A percentile compares a stretch with the other conserved stretches of the same genome.
Evolutionary conservation across 2,888 invertebrate genomes (phyloP).

Genomic region (Epistrophe eligans): DNA sequence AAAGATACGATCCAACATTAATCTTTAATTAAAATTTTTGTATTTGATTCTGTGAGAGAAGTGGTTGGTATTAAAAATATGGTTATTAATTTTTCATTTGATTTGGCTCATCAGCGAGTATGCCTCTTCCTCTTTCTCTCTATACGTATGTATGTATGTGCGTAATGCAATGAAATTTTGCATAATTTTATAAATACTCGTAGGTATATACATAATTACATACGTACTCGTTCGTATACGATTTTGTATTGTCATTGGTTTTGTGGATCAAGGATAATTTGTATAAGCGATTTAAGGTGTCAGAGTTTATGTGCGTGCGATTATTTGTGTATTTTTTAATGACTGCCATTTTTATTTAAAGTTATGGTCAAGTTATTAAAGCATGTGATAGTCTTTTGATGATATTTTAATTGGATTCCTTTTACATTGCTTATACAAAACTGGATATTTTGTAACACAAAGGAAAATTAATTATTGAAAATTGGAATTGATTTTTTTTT

Average conservation of each 20-base stretch:
- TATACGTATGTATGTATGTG: too few species aligned
- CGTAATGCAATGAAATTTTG: conserved; percentile 39
- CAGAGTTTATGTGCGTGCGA: neutral
- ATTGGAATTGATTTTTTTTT: neutral
- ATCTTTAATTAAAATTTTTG: neutral
- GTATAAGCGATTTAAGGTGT: conserved; percentile 8
- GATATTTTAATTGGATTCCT: conserved; percentile 43
- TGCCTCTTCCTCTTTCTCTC: too few species aligned
- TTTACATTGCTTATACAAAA: neutral
- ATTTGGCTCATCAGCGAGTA: conserved; percentile 48
- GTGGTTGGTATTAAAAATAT: conserved; percentile 53
- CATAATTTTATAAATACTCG: conserved; percentile 41
- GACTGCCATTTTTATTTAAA: conserved; percentile 41
- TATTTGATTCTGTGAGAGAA: neutral
- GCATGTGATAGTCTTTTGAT: conserved; percentile 35
- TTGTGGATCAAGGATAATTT: neutral
- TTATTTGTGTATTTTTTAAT: neutral
- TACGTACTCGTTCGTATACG: neutral
- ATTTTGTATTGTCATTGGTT: neutral
- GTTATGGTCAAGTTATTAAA: conserved; percentile 53
- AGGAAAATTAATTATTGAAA: conserved; percentile 1
- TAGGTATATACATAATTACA: neutral
- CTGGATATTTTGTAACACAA: conserved; percentile 15
- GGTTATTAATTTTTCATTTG: conserved; percentile 59
- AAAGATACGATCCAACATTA: neutral